Conservation (phyloP, 1,140 invertebrate genomes). For the Ostrea denselamellosa region DNA sequence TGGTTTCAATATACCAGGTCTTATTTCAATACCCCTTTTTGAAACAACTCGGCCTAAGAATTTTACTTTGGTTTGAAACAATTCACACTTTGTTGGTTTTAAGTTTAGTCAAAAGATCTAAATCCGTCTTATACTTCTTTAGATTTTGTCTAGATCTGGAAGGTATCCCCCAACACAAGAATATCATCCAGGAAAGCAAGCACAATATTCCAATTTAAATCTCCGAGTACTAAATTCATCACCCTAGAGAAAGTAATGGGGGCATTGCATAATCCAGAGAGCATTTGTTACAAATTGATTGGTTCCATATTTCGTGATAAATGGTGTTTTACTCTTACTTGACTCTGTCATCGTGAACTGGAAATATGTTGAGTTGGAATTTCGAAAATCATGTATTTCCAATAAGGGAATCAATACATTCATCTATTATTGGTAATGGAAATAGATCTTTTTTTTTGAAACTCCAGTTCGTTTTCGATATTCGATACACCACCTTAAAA, state of each 20-base stretch:
- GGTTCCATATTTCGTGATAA: constrained; percentile 39
- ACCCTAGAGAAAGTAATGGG: constrained; percentile 28
- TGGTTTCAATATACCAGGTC: neutral
- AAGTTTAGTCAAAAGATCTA: constrained; percentile 14
- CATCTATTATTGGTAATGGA: constrained; percentile 40
- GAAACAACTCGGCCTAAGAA: constrained; percentile 3
- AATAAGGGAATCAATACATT: constrained; percentile 18
- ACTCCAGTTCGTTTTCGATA: constrained; percentile 23
- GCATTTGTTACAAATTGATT: too few species aligned
- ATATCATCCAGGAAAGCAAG: constrained; percentile 47
- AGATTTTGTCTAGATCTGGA: constrained; percentile 12
- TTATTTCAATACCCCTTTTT: neutral
- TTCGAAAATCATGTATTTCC: constrained; percentile 24
- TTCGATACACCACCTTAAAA: constrained; percentile 32
- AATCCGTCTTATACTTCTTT: neutral
- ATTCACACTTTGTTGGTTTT: constrained; percentile 26
- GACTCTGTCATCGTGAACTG: constrained; percentile 1
- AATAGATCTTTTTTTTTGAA: constrained; percentile 16
- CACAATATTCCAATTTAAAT: constrained; percentile 3
- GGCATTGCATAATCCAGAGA: constrained; percentile 14
- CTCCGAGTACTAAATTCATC: constrained; percentile 44
- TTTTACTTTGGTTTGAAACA: constrained; percentile 35
- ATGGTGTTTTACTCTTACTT: constrained; percentile 40
- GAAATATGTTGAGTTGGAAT: constrained; percentile 17
- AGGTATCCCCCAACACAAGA: constrained; percentile 3